A percentile compares a stretch with the other conserved stretches of the same genome.
Evolutionary conservation across 92 coral and sea anemone genomes (phyloP).

Genomic region (Palythoa grandis): DNA sequence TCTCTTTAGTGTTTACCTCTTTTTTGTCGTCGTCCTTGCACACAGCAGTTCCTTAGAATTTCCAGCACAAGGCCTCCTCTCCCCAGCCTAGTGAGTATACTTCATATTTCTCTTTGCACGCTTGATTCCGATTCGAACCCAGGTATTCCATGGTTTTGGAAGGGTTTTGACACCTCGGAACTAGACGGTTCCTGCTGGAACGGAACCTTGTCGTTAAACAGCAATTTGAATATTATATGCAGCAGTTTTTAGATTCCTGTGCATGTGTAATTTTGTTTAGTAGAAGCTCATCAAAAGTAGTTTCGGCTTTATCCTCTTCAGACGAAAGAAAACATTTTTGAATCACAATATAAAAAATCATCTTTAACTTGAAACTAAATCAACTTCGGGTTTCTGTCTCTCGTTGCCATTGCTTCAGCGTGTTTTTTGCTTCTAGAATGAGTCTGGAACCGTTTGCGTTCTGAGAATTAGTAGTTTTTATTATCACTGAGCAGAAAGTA

Average conservation of each 20-base stretch:
- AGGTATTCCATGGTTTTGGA: neutral
- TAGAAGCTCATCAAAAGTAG: no score
- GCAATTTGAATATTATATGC: no score
- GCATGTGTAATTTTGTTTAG: no score
- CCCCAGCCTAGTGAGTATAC: slow-evolving; percentile 41
- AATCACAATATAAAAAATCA: no score
- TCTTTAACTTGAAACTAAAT: no score
- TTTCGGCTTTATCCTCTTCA: no score
- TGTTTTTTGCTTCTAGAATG: neutral
- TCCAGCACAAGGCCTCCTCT: slow-evolving; percentile 33
- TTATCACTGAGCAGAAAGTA: neutral
- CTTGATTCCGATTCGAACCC: neutral
- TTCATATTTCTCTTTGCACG: neutral
- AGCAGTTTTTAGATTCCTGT: no score
- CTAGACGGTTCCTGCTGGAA: neutral
- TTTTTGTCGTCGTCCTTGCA: slow-evolving; percentile 27
- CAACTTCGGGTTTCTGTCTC: neutral
- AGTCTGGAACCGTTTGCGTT: neutral
- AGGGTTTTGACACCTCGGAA: neutral
- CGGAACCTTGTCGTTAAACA: no score
- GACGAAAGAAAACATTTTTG: no score
- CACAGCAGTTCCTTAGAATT: slow-evolving; percentile 46
- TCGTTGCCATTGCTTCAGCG: neutral
- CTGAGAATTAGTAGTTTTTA: neutral
- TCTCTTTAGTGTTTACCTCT: slow-evolving; percentile 24